Evolutionary conservation across 2,888 invertebrate genomes (phyloP), one percentile per base, ranked within the genome.

Genomic region (Cylloceria caligata): DNA sequence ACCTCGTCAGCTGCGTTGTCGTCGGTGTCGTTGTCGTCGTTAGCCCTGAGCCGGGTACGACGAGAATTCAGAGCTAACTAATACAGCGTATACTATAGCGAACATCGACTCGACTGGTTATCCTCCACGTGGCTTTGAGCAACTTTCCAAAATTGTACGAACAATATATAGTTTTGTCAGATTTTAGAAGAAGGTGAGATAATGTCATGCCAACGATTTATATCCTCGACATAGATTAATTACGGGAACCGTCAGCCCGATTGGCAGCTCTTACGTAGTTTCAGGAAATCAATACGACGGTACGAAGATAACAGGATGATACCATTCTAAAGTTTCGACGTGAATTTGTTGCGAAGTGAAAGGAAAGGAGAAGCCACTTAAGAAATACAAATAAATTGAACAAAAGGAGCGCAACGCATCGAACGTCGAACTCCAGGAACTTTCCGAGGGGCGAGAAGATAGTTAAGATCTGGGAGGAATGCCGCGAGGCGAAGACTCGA

Each of bases 341-440:
- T 57, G 71, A 71, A 79, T 65, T 74, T 55, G 78, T 68, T 24
- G 36, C 16, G 49, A 21, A 27, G 30, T 7, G 19, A 21, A 3
- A 21, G 7, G n/a, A 34, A 49, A 30, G 55, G 39, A 36, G 49
- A 24, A 13, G 62, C 79, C 79, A 79, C 68, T 83, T 76, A 76
- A 57, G 83, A 77, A 62, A 77, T 65, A 77, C 83, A 77, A 84
- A 80, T 84, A 78, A 72, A 73, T 77, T 74, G 68, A 62, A 83
- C 69, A 80, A 84, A 79, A 67, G 55, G 52, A 62, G 60, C 47
- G 65, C 72, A 81, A 84, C 84, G 80, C 86, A 87, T 88, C 88
- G 87, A 87, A 87, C 80, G 80, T 80, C 80, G 84, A 86, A 84
- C 21, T 68, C 34, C 27, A 27, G 57, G 67, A 84, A 82, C 69